Conservation (phyloP, 2,113 vertebrate species). For the Xiphophorus maculatus region DNA sequence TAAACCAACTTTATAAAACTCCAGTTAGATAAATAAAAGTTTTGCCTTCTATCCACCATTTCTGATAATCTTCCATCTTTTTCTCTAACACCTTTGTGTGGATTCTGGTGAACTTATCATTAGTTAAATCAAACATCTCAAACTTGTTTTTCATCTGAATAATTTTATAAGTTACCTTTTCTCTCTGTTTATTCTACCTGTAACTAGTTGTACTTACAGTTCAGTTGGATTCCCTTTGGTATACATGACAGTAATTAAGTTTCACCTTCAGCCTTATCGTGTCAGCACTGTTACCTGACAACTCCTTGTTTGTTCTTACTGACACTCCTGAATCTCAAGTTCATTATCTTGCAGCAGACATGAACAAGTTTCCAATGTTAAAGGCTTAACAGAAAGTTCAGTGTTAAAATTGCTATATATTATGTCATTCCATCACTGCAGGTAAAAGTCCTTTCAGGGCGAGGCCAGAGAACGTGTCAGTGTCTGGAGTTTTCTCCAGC, state of each 20-base stretch:
- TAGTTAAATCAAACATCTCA: too few species aligned
- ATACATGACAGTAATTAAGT: conserved; percentile 21
- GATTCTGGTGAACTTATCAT: conserved; percentile 13
- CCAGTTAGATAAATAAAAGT: conserved; percentile 36
- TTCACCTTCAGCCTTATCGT: conserved; percentile 27
- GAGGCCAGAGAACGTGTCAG: not conserved
- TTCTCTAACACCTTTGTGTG: conserved; percentile 12
- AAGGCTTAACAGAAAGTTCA: not conserved
- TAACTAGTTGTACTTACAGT: conserved; percentile 29
- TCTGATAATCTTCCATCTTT: conserved; percentile 24
- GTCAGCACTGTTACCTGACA: conserved; percentile 35
- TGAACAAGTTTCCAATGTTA: not conserved
- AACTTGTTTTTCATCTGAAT: too few species aligned
- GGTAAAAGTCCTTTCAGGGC: not conserved
- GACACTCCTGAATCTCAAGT: conserved; percentile 29
- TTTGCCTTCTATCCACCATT: conserved; percentile 23
- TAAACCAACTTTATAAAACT: conserved; percentile 26
- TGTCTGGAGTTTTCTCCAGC: not conserved
- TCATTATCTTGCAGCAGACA: conserved; percentile 8
- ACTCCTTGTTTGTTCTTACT: conserved; percentile 16
- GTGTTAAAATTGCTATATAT: not conserved
- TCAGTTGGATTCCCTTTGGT: conserved; percentile 19
- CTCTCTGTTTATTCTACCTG: conserved; percentile 4
- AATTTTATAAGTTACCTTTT: not conserved
- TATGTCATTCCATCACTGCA: not conserved